Evolutionary conservation across 2,888 invertebrate species (phyloP), one percentile per base, ranked within the genome.

Genomic region (Chymomyza caudatula): DNA sequence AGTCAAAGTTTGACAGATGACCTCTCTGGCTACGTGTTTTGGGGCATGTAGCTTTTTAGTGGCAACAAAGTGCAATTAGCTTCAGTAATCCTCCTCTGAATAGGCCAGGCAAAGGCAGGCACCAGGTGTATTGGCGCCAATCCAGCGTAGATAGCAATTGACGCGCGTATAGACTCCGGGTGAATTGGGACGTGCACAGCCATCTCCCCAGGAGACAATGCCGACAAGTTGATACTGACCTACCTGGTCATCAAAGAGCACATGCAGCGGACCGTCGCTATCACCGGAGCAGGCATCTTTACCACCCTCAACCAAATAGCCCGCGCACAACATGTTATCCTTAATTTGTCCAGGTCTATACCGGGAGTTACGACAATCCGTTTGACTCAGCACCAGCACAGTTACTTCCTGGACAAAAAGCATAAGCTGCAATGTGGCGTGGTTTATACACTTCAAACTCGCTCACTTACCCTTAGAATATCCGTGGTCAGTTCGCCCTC

Each of bases 401-500:
- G 74, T 64, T 62, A 88, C 66, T 74, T 91, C 1, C 94, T 77
- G 58, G 93, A 93, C 2, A 93, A 92, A 93, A 44, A 86, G 89
- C 19, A 96, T 11, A 3, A 65, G 58, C 17, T 20, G 17, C 3
- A 17, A 20, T 22, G 43, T 15, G 11, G 5, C 4, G 20, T 37
- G 52, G 13, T 8, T 17, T 3, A 3, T 47, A 47, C 3, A 13
- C n/a, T 17, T 11, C 29, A 6, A 4, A 6, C 6, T 3, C 25
- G 25, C 25, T 37, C 11, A 5, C 4, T 95, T 91, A 96, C 95
- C 85, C 93, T 93, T 42, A 96, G 90, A 15, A 92, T 92, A 57
- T 91, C 91, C 0, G 95, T 93, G 3, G 93, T 91, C 4, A 92
- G 90, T 0, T 95, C 96, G 13, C 93, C 92, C 84, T 94, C 94